A percentile compares a stretch with the other conserved stretches of the same genome.
Conservation (phyloP, 2,113 vertebrate species). For the Cephalopterus ornatus region DNA sequence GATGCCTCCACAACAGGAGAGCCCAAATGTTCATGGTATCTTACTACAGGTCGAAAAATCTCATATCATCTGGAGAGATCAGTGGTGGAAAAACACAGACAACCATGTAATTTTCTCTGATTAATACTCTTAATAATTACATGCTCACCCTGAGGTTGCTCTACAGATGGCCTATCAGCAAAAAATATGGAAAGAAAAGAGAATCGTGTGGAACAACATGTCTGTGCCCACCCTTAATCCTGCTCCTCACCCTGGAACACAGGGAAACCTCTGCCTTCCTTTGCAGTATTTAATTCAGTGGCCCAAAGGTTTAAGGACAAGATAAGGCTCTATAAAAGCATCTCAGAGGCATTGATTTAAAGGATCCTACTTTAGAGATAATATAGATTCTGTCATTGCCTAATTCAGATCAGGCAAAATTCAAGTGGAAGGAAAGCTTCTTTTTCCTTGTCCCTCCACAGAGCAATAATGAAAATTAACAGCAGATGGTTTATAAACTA, state of each 20-base stretch:
- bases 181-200: background rate
- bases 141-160: background rate
- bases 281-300: background rate
- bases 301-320: background rate
- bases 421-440: background rate
- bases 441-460: background rate
- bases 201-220: background rate
- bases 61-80: background rate
- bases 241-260: background rate
- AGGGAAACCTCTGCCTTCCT: background rate
- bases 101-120: accelerated
- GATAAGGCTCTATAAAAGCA: background rate
- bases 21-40: background rate
- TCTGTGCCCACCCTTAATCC: background rate
- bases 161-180: background rate
- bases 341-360: background rate
- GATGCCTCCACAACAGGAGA: background rate
- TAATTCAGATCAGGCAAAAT: background rate
- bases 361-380: background rate
- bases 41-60: background rate
- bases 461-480: background rate
- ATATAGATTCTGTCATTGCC: background rate
- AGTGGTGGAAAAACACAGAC: background rate
- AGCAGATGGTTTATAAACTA: slow-evolving; percentile 16
- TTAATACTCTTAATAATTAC: background rate